Percentiles rank a stretch among this genome's conserved stretches.
Evolutionary conservation across 2,888 invertebrate genomes (phyloP).

Genomic region (Drosophila yooni): DNA sequence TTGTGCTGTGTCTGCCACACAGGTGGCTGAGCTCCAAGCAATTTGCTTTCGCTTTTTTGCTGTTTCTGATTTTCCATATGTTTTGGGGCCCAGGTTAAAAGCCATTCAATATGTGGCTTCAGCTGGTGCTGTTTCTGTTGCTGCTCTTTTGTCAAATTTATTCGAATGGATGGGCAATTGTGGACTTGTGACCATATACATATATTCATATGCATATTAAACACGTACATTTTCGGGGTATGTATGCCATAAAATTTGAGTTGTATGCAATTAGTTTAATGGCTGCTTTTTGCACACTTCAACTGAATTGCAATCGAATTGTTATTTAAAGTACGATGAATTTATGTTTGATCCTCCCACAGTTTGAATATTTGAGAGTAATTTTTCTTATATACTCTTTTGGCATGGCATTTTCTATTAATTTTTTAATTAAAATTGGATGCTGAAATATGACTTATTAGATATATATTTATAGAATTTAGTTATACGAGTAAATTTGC

Average conservation of each 20-base stretch:
- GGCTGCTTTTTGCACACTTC: slow-evolving; percentile 29
- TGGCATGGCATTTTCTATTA: neutral
- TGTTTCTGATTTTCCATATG: slow-evolving; percentile 67
- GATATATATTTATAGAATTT: neutral
- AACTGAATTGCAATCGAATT: slow-evolving; percentile 27
- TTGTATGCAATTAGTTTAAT: slow-evolving; percentile 71
- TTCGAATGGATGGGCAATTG: slow-evolving; percentile 19
- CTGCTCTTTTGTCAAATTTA: slow-evolving; percentile 29
- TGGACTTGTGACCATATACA: slow-evolving; percentile 56
- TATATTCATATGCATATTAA: slow-evolving; percentile 70
- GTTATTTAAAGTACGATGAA: neutral
- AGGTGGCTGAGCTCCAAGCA: slow-evolving; percentile 62
- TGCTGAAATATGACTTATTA: no score
- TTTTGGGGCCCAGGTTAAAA: slow-evolving; percentile 47
- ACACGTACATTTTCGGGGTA: slow-evolving; percentile 42
- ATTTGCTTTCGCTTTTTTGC: slow-evolving; percentile 77
- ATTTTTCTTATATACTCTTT: neutral
- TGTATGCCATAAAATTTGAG: slow-evolving; percentile 58
- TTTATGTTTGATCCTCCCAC: slow-evolving; percentile 3
- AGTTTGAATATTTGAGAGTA: neutral
- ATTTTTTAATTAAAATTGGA: neutral
- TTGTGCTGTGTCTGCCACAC: slow-evolving; percentile 23
- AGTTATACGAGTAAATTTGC: no score
- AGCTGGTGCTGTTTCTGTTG: slow-evolving; percentile 3
- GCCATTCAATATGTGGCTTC: slow-evolving; percentile 31